Conservation (phyloP, 2,797 vertebrate species). For the Acipenser oxyrinchus region DNA sequence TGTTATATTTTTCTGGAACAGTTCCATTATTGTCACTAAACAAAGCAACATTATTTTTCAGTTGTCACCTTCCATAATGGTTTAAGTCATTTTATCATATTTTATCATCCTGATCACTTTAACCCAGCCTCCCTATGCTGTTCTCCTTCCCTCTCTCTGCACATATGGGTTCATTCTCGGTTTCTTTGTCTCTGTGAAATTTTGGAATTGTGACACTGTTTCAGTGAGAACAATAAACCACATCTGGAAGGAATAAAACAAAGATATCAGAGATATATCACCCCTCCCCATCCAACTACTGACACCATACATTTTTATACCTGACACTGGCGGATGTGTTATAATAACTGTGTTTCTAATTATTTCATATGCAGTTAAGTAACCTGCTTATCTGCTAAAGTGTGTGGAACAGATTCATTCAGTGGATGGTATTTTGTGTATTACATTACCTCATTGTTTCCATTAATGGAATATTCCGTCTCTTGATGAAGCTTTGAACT, state of each 20-base stretch:
- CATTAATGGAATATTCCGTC: neutral
- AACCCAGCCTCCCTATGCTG: neutral
- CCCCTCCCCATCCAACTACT: neutral
- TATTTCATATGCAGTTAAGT: neutral
- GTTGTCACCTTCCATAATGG: no score
- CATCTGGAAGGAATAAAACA: constrained; percentile 8
- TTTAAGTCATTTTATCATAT: neutral
- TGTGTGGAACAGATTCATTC: neutral
- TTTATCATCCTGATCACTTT: neutral
- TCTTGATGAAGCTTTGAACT: neutral
- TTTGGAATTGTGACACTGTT: neutral
- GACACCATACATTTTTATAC: neutral
- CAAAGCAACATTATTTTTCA: no score
- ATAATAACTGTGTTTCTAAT: neutral
- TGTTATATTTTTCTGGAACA: no score
- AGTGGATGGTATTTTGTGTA: neutral
- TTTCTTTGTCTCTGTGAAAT: neutral
- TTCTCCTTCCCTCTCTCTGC: neutral
- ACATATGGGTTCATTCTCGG: constrained; percentile 9
- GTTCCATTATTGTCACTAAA: no score
- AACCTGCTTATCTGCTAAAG: neutral
- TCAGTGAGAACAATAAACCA: neutral
- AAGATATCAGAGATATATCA: neutral
- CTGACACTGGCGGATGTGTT: neutral
- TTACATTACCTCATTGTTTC: neutral